Evolutionary conservation across 2,797 vertebrate genomes (phyloP), one percentile per base, ranked within the genome.

Genomic region (Helarctos malayanus): DNA sequence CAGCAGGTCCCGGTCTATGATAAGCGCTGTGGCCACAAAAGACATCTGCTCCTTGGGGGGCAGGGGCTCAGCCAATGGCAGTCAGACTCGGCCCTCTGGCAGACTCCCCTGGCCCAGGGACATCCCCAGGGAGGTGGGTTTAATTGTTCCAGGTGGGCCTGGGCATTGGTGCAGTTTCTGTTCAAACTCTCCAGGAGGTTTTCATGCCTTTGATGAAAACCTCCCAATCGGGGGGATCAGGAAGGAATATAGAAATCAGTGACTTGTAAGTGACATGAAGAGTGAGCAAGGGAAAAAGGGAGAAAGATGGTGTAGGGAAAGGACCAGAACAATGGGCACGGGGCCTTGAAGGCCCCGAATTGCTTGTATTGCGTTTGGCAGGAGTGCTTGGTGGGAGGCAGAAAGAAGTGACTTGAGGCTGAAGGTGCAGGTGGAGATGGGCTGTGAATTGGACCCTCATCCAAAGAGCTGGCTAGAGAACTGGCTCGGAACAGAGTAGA

Each of bases 11-110:
- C 25, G 16, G 41, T 71, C 56, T 56, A 47, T 1, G 10, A 9
- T 3, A 2, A 29, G 35, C 2, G 14, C 25, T 49, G 19, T 23
- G 11, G 13, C 18, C 0, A 3, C 0, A 15, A 21, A 52, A 52
- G 7, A 21, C 11, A 3, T 32, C 18, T n/a, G 41, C 35, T 15
- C 23, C 61, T 27, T 38, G 61, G 63, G 18, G 57, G 15, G 23
- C 6, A 38, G 0, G 29, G 32, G 10, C 0, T 4, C n/a, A 13
- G 25, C 13, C 41, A 4, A 19, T 7, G 2, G 32, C 57, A 5
- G 49, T 54, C 38, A 80, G 21, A 81, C 27, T 15, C 16, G 10
- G 57, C 18, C 52, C 14, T 29, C 56, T 25, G 23, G 18, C 12
- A n/a, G 35, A 73, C 25, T 65, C 25, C 15, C 11, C 52, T 23